Conservation (phyloP, 2,113 vertebrate species). For the Cyprinodon tularosa region DNA sequence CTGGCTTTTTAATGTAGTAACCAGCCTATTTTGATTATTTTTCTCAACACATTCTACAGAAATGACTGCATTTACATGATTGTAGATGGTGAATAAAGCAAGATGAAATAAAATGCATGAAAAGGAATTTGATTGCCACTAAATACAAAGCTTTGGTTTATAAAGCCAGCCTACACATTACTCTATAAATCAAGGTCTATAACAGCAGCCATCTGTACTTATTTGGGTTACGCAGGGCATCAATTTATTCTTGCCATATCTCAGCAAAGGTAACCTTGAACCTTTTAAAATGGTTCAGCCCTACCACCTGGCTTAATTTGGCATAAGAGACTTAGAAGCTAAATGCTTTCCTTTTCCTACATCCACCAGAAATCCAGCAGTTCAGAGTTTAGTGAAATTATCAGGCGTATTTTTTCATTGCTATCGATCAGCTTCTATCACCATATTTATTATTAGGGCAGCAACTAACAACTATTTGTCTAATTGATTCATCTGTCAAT, state of each 20-base stretch:
- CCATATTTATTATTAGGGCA: too few relatives aligned
- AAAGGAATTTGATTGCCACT: neutral
- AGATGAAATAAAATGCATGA: neutral
- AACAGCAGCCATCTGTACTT: neutral
- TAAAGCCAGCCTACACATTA: neutral
- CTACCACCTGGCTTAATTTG: too few relatives aligned
- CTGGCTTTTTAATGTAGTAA: neutral
- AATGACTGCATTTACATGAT: neutral
- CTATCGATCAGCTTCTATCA: too few relatives aligned
- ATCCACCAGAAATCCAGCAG: too few relatives aligned
- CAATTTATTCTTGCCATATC: neutral
- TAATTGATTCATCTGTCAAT: too few relatives aligned
- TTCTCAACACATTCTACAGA: neutral
- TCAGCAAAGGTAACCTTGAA: neutral
- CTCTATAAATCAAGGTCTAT: neutral
- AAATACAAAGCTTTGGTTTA: neutral
- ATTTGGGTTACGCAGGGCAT: neutral
- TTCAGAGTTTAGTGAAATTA: too few relatives aligned
- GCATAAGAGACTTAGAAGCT: too few relatives aligned
- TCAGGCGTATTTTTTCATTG: too few relatives aligned
- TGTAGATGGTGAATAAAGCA: neutral
- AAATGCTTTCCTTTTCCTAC: too few relatives aligned
- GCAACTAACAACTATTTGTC: too few relatives aligned
- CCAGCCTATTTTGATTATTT: neutral
- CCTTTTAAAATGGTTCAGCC: too few relatives aligned